Evolutionary conservation across 1,140 invertebrate genomes (phyloP), one percentile per base, ranked within the genome.

Genomic region (Drosophila eugracilis): DNA sequence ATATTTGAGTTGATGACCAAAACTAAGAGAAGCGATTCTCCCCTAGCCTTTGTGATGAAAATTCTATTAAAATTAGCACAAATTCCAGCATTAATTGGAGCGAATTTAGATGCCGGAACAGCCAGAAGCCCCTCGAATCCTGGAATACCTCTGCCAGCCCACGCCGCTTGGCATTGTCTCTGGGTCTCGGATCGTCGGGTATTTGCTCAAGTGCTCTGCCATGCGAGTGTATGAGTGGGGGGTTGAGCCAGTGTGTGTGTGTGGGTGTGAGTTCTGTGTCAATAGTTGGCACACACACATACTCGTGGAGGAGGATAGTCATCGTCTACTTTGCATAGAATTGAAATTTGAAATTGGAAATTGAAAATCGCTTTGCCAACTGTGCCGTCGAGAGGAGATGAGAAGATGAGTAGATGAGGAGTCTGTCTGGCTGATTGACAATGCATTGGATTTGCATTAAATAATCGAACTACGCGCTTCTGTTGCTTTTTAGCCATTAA

Each of bases 301-400:
- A 36, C 65, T 62, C 55, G 63, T 7, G 2, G 12, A n/a, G 22
- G 32, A 19, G 52, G 12, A 58, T 57, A 63, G 53, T 72, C 53
- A 57, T 47, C 36, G 57, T 58, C 77, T 85, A 62, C 83, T 85
- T 85, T 85, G 83, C 81, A 85, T 75, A 70, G 74, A 85, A 81
- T 74, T 70, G 47, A 85, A 78, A 83, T 78, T 80, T 83, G 66
- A 83, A 85, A 85, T 85, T 80, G 80, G 77, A 86, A 86, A 79
- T 78, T 78, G 75, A 75, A 75, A 75, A 83, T 83, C 80, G 80
- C 70, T 60, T 75, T 78, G 79, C 79, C 74, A 84, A 78, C 79
- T 71, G 65, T 55, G 55, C 59, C 70, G 42, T 41, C 37, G 37
- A 54, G 14, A 50, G 49, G 52, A 36, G 32, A 30, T 17, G 24